Conservation (phyloP, 2,113 vertebrate species). For the Dasyornis broadbenti region DNA sequence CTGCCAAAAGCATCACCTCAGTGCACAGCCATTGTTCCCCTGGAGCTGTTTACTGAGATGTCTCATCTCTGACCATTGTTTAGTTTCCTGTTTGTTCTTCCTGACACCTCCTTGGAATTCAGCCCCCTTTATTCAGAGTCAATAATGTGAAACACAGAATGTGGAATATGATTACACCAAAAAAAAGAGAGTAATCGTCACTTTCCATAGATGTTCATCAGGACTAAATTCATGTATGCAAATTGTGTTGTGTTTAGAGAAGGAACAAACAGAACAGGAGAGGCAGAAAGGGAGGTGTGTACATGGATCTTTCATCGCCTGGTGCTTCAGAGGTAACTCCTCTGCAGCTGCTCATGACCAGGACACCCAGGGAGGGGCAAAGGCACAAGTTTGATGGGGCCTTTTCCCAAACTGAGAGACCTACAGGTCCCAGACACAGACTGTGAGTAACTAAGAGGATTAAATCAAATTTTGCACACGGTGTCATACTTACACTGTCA, state of each 20-base stretch:
- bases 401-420: background rate
- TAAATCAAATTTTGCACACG: background rate
- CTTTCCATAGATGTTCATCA: background rate
- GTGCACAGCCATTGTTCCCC: background rate
- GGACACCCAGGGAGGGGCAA: background rate
- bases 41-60: background rate
- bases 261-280: background rate
- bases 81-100: constrained; percentile 19
- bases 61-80: background rate
- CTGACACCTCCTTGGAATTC: background rate
- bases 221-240: background rate
- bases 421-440: background rate
- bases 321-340: background rate
- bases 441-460: background rate
- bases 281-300: background rate
- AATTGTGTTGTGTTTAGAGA: background rate
- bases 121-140: background rate
- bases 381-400: background rate
- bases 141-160: background rate
- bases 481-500: constrained; percentile 79
- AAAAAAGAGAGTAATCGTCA: background rate
- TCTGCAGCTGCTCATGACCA: background rate
- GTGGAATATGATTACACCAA: background rate
- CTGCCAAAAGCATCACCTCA: background rate
- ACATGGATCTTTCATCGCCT: background rate